These are phyloP conservation scores for Exephanes ischioxanthus DNA, from an alignment of 2,888 invertebrate genomes.

Conservation along the genomic window DNA sequence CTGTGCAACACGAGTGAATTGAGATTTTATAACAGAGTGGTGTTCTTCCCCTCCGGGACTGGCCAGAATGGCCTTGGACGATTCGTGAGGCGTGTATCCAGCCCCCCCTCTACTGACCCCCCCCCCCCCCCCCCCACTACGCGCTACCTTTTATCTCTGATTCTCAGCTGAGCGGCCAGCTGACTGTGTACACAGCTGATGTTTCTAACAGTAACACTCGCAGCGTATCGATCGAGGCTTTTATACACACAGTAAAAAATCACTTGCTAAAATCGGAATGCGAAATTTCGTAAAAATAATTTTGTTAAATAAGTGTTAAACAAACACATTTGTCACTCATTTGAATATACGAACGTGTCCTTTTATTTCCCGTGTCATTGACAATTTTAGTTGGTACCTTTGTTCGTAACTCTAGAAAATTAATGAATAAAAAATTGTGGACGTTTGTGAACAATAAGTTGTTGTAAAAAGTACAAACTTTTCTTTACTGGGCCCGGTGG, in stretches of 20 bases:
- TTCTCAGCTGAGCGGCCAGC: background rate
- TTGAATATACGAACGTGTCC: too few relatives aligned
- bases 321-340: too few relatives aligned
- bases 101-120: conserved; percentile 15
- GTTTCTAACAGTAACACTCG: conserved; percentile 19
- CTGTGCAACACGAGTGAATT: conserved; percentile 9
- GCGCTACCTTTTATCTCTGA: background rate
- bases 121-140: background rate
- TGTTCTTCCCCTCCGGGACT: conserved; percentile 27
- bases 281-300: too few relatives aligned
- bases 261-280: too few relatives aligned
- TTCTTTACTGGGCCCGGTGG: background rate
- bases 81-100: conserved; percentile 27
- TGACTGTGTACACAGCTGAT: conserved; percentile 12
- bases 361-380: too few relatives aligned
- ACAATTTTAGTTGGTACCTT: too few relatives aligned
- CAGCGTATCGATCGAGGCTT: background rate
- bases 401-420: too few relatives aligned
- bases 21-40: conserved; percentile 50
- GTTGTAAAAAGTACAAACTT: too few relatives aligned
- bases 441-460: too few relatives aligned
- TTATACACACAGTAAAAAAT: background rate
- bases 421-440: too few relatives aligned
- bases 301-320: too few relatives aligned
- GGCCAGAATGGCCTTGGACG: conserved; percentile 7